Conservation (phyloP, 2,888 invertebrate genomes). For the Coelinius sp. region DNA sequence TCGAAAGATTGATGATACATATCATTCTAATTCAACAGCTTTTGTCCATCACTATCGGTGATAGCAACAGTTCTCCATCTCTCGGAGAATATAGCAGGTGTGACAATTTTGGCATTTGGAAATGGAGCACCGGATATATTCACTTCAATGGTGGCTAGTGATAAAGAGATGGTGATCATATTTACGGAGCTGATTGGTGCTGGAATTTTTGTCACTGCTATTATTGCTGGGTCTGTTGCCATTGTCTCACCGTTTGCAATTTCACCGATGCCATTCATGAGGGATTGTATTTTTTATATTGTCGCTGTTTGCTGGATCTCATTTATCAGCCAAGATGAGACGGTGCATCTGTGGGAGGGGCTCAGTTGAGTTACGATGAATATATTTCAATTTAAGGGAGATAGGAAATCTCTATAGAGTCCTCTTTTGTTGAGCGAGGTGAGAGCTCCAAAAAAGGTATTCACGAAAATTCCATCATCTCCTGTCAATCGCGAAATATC, state of each 20-base stretch:
- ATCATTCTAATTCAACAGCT: conserved; percentile 61
- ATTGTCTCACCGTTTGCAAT: conserved; percentile 73
- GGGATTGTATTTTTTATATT: conserved; percentile 63
- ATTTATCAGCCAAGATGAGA: conserved; percentile 70
- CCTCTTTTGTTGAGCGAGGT: too few relatives aligned
- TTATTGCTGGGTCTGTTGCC: conserved; percentile 75
- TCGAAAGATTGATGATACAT: neutral
- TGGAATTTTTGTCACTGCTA: conserved; percentile 75
- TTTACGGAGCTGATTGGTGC: conserved; percentile 73
- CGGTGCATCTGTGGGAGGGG: conserved; percentile 72
- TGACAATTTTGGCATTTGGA: conserved; percentile 80
- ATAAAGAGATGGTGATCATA: conserved; percentile 67
- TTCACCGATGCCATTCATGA: conserved; percentile 54
- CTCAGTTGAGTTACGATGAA: conserved; percentile 65
- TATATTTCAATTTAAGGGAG: too few relatives aligned
- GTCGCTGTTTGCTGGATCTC: conserved; percentile 72
- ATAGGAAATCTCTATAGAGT: too few relatives aligned
- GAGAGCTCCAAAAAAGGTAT: too few relatives aligned
- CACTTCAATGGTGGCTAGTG: conserved; percentile 74
- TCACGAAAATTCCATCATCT: too few relatives aligned
- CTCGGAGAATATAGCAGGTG: conserved; percentile 76
- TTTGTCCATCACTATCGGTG: conserved; percentile 73
- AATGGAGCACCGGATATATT: conserved; percentile 82
- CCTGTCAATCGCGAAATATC: too few relatives aligned
- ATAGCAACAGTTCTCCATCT: conserved; percentile 71